phyloP scores from a whole-genome alignment of 2,888 invertebrate genomes.

The Hofmannophila pseudospretella region DNA sequence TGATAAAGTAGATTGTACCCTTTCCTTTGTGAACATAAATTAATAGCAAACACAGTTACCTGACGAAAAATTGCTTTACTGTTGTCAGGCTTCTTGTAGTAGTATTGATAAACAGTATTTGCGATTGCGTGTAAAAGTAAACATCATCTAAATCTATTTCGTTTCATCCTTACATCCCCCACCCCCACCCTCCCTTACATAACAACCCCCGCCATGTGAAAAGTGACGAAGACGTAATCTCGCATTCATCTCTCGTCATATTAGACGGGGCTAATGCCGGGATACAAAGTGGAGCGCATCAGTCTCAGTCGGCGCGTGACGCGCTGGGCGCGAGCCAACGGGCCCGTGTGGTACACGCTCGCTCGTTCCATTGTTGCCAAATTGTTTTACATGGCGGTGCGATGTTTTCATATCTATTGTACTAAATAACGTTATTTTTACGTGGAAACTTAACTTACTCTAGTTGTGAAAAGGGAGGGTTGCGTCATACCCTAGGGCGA shows the following conservation, averaged over 20 bases:
- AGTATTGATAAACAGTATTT: no score
- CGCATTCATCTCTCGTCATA: constrained; percentile 61
- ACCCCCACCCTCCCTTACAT: not conserved
- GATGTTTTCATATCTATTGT: not conserved
- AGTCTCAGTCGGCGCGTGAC: constrained; percentile 28
- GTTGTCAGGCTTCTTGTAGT: no score
- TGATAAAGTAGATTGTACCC: no score
- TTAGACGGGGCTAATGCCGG: constrained; percentile 51
- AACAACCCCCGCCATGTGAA: constrained; percentile 21
- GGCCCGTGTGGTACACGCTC: not conserved
- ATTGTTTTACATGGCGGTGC: constrained; percentile 1
- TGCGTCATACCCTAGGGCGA: no score
- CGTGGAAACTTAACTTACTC: no score
- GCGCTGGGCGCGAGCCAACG: constrained; percentile 17
- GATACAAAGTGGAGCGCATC: constrained; percentile 52
- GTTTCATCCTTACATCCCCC: no score
- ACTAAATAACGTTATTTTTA: no score
- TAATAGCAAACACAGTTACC: no score
- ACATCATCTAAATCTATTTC: no score
- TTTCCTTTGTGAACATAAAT: no score
- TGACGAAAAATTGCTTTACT: not conserved
- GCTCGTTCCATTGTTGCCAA: not conserved
- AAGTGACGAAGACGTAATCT: constrained; percentile 46
- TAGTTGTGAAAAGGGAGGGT: no score
- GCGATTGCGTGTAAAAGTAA: no score